These are phyloP conservation scores for Macrostomum cliftonense DNA, from an alignment of 2,888 invertebrate genomes.

Conservation along the genomic window DNA sequence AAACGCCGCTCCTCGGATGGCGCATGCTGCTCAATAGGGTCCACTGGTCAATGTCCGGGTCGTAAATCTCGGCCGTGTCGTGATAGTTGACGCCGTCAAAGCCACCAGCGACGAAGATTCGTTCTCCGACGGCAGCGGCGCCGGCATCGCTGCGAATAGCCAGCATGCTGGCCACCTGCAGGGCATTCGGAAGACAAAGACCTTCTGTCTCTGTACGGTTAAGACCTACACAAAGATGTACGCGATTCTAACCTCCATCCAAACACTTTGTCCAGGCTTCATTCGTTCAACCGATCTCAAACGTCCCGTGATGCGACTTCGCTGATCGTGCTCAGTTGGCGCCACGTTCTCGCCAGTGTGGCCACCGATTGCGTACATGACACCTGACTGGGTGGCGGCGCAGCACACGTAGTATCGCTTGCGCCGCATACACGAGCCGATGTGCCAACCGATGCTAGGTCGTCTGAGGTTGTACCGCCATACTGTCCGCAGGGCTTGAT, in stretches of 20 bases:
- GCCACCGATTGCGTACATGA: constrained; percentile 44
- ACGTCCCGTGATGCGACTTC: too few relatives aligned
- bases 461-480: constrained; percentile 7
- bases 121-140: constrained; percentile 27
- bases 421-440: constrained; percentile 7
- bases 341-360: constrained; percentile 56
- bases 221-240: too few relatives aligned
- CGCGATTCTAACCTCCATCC: too few relatives aligned
- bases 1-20: constrained; percentile 68
- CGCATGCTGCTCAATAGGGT: constrained; percentile 48
- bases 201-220: too few relatives aligned
- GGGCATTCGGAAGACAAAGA: too few relatives aligned
- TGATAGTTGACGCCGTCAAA: constrained; percentile 38
- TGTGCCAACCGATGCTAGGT: constrained; percentile 8
- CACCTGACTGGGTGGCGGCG: constrained; percentile 52
- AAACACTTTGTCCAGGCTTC: too few relatives aligned
- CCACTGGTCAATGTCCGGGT: constrained; percentile 32
- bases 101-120: constrained; percentile 36
- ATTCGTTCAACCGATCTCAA: too few relatives aligned
- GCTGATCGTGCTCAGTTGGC: too few relatives aligned
- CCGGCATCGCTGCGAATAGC: constrained; percentile 35
- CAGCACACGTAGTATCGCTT: constrained; percentile 67
- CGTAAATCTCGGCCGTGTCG: constrained; percentile 30
- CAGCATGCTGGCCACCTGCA: constrained; percentile 47
- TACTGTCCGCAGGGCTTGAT: constrained; percentile 5